Base-by-base conservation (phyloP, 2,888 invertebrate species). In the Liodrosophila aerea region DNA sequence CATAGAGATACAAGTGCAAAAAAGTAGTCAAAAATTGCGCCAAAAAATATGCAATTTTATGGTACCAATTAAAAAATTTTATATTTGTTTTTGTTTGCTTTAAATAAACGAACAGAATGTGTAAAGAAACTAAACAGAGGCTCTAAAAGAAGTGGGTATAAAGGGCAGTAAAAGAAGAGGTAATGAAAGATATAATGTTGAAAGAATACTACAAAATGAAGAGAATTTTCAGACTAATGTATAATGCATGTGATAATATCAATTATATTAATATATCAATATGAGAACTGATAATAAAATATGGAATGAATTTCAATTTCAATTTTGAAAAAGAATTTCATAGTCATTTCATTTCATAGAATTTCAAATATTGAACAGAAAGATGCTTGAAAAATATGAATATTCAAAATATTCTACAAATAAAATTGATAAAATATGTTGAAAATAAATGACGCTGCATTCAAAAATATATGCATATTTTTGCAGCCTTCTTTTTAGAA, bases 1-100 rank as follows among this genome's bases (percentile, higher is more conserved):
- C 44, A 82, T 59, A 85, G 71, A 80, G 64, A 82, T 70, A 72
- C 64, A 69, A 85, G 82, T 87, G 84, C 86, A 86, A 84, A 87
- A 82, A 87, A 82, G 84, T 86, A 76, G 86, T 85, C 80, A 78
- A 81, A 82, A 87, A 86, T 87, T 88, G 86, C 87, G 86, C 86
- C 86, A 86, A 86, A 86, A 86, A 86, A 86, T 86, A 86, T 86
- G 86, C 86, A 86, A 88, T 83, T 76, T 76, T 64, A 85, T 82
- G 62, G 62, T 82, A 80, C 81, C 86, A 87, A 84, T 84, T 63
- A 63, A 61, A 68, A 81, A 63, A 62, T 60, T 60, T 39, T n/a
- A 59, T 52, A 43, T 37, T 15, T 45, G 58, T 45, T 73, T 52
- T 41, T n/a, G 54, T 51, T 50, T 37, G n/a, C 40, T 49, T 63